Base-by-base conservation (phyloP, 2,113 vertebrate species). In the Peromyscus maniculatus region DNA sequence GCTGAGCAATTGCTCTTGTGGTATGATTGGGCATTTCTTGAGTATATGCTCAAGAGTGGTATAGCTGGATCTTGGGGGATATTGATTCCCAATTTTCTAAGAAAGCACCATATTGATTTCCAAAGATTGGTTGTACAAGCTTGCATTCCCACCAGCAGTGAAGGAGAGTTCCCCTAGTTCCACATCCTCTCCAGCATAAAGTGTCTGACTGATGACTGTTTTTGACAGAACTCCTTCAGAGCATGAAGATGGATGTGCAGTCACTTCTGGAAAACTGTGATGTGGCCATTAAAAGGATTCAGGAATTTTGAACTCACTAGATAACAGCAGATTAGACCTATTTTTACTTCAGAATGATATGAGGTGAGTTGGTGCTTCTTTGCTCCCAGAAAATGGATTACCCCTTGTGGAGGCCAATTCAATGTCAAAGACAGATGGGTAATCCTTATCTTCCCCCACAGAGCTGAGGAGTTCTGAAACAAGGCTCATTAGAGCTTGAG, bases 281-380 rank as follows among this genome's bases (percentile, higher is more conserved):
- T 3, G 22, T 83, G 36, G 57, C 2, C 13, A 39, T 13, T 57
- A 57, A 4, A 22, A 75, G 22, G 2, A 24, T 24, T 46, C 3
- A 46, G 1, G 26, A 13, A 5, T 11, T 26, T 77, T 77, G 26
- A 17, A 43, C 2, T 3, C 0, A 15, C 0, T 26, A 22, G 3
- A 24, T 21, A 0, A 2, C 28, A 24, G 24, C 57, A 43, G 0
- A 0, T 43, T 39, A 9, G 9, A 64, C 0, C 5, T 4, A 5
- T 17, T 43, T 28, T 55, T 39, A 64, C n/a, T 12, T 43, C 5
- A 16, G 13, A 64, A 2, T 39, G 24, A 5, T 9, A 2, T 43
- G 7, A 2, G 6, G 7, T 64, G 13, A 4, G n/a, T 46, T 66
- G 59, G 4, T 46, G 2, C 62, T 43, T 86, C 26, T 26, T 24